phyloP scores from a whole-genome alignment of 1,140 invertebrate species.

The Saccostrea echinata region DNA sequence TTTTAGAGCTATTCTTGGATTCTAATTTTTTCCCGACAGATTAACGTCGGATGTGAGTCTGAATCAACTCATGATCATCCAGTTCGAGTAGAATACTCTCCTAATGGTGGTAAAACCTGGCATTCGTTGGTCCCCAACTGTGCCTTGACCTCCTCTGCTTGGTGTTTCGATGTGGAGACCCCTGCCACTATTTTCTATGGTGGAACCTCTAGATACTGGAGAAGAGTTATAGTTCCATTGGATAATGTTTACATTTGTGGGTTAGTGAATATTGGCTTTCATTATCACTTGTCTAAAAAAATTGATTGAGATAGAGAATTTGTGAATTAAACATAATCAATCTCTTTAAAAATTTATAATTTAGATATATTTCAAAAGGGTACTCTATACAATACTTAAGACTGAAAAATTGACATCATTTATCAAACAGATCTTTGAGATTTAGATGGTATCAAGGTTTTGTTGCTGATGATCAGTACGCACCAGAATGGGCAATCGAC shows the following conservation, averaged over 20 bases:
- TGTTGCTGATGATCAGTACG: slow-evolving; percentile 73
- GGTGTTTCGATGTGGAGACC: slow-evolving; percentile 70
- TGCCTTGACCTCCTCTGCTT: slow-evolving; percentile 64
- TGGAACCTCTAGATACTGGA: slow-evolving; percentile 78
- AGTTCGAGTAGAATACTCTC: slow-evolving; percentile 79
- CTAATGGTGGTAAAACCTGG: slow-evolving; percentile 79
- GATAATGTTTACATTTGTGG: slow-evolving; percentile 79
- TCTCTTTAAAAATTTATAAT: too few species aligned
- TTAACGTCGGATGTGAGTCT: slow-evolving; percentile 80
- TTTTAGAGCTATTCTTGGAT: too few species aligned
- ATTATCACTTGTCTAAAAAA: not conserved
- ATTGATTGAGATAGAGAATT: too few species aligned
- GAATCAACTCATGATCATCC: slow-evolving; percentile 76
- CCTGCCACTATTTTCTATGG: slow-evolving; percentile 79
- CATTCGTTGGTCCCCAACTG: slow-evolving; percentile 73
- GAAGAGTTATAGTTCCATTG: slow-evolving; percentile 78
- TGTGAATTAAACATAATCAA: too few species aligned
- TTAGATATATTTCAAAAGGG: too few species aligned
- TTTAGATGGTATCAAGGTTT: slow-evolving; percentile 81
- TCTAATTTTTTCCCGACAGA: slow-evolving; percentile 66
- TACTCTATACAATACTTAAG: too few species aligned
- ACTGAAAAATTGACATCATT: not conserved
- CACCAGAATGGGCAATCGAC: slow-evolving; percentile 80
- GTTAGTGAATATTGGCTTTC: slow-evolving; percentile 72
- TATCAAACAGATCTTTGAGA: slow-evolving; percentile 69